phyloP scores from a whole-genome alignment of 2,113 vertebrate genomes.

The Glaucomys volans region DNA sequence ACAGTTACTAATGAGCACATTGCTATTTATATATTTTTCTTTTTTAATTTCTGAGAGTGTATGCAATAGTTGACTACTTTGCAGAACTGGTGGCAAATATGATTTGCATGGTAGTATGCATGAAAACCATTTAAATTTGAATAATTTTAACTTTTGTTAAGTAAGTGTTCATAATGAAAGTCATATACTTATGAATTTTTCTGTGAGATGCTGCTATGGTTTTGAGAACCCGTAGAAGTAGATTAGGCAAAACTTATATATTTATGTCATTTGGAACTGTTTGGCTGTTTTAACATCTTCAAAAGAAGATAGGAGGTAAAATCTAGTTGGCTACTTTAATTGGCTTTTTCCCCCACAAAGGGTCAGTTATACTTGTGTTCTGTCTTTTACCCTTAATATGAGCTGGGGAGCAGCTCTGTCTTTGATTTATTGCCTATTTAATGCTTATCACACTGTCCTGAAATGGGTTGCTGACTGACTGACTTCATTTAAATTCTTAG shows the following conservation, averaged over 20 bases:
- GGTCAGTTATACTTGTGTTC: constrained; percentile 66
- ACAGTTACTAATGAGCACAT: constrained; percentile 71
- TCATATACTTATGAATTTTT: constrained; percentile 75
- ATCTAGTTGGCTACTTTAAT: constrained; percentile 57
- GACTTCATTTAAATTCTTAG: constrained; percentile 70
- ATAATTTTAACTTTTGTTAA: constrained; percentile 73
- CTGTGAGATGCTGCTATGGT: constrained; percentile 64
- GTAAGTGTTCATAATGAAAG: constrained; percentile 69
- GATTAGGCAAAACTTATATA: constrained; percentile 50
- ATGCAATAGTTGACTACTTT: constrained; percentile 79
- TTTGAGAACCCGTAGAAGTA: constrained; percentile 65
- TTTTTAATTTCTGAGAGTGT: constrained; percentile 71
- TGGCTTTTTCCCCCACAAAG: constrained; percentile 10
- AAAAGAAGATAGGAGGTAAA: constrained; percentile 47
- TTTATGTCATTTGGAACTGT: constrained; percentile 62
- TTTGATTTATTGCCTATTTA: constrained; percentile 45
- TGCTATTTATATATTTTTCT: constrained; percentile 68
- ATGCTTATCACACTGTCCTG: constrained; percentile 45
- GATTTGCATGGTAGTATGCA: constrained; percentile 82
- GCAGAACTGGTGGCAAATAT: constrained; percentile 84
- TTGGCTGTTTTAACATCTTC: constrained; percentile 71
- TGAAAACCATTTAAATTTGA: constrained; percentile 71
- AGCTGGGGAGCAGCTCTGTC: constrained; percentile 40
- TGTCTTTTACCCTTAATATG: neutral
- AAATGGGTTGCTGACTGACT: constrained; percentile 48